These are phyloP conservation scores for Vidua macroura DNA, from an alignment of 2,113 vertebrate genomes.

Conservation along the genomic window DNA sequence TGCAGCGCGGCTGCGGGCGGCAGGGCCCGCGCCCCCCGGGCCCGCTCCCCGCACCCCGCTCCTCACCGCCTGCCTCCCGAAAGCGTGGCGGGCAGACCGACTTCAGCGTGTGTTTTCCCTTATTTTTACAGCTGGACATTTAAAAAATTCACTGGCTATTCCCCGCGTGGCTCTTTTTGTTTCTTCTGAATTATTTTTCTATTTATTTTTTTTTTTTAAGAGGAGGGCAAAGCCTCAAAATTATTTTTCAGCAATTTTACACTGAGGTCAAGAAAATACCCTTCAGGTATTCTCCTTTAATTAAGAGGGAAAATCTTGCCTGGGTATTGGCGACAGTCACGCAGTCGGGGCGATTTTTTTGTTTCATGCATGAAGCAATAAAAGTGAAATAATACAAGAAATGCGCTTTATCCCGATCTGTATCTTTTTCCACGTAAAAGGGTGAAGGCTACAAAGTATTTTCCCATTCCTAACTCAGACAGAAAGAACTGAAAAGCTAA, in stretches of 20 bases:
- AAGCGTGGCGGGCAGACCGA: not conserved
- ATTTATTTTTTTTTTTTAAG: accelerated
- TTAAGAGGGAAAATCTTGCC: not conserved
- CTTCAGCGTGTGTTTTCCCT: not conserved
- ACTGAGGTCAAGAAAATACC: not conserved
- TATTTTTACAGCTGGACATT: not conserved
- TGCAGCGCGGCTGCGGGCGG: not conserved
- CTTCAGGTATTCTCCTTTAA: not conserved
- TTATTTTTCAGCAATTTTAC: not conserved
- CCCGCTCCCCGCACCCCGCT: not conserved
- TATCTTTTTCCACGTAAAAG: not conserved
- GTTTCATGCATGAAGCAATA: not conserved
- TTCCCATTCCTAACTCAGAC: not conserved
- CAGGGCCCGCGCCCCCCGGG: not conserved
- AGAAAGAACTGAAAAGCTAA: not conserved
- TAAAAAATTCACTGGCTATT: not conserved
- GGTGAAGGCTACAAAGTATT: not conserved
- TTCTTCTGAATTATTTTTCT: not conserved
- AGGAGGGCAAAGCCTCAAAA: accelerated
- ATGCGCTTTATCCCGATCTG: not conserved
- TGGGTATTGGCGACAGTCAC: not conserved
- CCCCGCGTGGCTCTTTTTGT: not conserved
- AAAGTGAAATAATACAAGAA: not conserved
- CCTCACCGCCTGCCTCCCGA: not conserved
- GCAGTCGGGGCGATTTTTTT: not conserved